Conservation (phyloP, 1,140 invertebrate genomes). For the Bombus sylvicola region DNA sequence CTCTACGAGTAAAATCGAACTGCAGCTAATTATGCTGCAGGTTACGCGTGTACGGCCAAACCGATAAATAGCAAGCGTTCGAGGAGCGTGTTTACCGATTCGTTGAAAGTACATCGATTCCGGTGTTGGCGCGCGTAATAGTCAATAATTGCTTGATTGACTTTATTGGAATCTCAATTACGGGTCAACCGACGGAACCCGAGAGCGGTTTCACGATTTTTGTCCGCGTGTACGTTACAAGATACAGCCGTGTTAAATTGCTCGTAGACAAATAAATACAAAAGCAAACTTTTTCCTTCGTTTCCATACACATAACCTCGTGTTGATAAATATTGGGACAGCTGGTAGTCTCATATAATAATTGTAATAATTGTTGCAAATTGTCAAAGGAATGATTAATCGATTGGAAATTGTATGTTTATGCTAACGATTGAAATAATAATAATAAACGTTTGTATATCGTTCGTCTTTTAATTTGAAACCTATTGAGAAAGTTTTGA, state of each 20-base stretch:
- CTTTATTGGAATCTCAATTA: slow-evolving; percentile 36
- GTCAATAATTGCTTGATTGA: slow-evolving; percentile 43
- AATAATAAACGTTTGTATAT: no score
- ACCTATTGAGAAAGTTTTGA: no score
- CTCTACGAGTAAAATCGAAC: not conserved
- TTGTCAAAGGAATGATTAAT: no score
- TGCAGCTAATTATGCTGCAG: not conserved
- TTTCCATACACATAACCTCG: not conserved
- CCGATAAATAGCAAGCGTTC: not conserved
- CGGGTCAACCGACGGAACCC: not conserved
- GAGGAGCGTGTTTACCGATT: slow-evolving; percentile 5
- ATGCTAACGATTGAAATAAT: no score
- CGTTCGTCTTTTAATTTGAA: no score
- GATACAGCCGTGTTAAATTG: not conserved
- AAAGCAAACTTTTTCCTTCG: not conserved
- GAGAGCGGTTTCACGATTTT: slow-evolving; percentile 20
- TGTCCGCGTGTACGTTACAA: not conserved
- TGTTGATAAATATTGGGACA: no score
- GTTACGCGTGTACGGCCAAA: not conserved
- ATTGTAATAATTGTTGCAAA: no score
- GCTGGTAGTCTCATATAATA: no score
- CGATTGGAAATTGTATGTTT: no score
- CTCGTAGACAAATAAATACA: not conserved
- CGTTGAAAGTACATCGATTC: slow-evolving; percentile 6
- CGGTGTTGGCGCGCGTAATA: not conserved